Conservation (phyloP, 1,140 invertebrate genomes). For the Habropoda laboriosa region DNA sequence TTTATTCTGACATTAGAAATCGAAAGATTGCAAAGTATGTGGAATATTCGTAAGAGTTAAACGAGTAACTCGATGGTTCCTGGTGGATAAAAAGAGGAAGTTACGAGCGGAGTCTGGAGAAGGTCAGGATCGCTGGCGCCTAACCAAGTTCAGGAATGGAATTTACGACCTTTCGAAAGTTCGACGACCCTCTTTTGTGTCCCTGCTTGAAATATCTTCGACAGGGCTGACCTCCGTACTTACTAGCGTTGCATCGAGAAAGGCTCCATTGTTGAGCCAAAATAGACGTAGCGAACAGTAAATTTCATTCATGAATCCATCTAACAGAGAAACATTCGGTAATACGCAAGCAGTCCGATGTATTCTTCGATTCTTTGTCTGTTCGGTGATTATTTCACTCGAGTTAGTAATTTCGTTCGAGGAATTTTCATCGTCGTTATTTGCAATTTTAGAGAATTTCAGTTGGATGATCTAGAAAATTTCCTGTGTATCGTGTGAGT, state of each 20-base stretch:
- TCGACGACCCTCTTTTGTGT: constrained; percentile 19
- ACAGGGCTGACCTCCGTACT: background rate
- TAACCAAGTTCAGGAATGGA: constrained; percentile 41
- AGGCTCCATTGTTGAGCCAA: background rate
- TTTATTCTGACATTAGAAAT: background rate
- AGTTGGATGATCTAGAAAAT: too few species aligned
- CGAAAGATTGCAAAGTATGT: background rate
- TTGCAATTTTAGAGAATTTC: too few species aligned
- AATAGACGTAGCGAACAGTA: background rate
- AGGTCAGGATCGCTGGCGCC: constrained; percentile 31
- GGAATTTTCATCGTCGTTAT: too few species aligned
- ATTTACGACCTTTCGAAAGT: constrained; percentile 10
- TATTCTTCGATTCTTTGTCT: too few species aligned
- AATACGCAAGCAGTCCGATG: too few species aligned
- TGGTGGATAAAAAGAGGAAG: constrained; percentile 3
- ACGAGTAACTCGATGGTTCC: background rate
- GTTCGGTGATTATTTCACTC: too few species aligned
- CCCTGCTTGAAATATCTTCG: constrained; percentile 7
- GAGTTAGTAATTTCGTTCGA: too few species aligned
- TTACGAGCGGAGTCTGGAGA: background rate
- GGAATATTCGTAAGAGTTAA: background rate
- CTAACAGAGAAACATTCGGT: background rate
- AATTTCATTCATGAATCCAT: background rate
- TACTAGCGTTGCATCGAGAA: background rate
- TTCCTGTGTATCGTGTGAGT: too few species aligned